Evolutionary conservation across 37 sponge, comb jelly and placozoan species (phyloP).

Genomic region (Bolinopsis microptera): DNA sequence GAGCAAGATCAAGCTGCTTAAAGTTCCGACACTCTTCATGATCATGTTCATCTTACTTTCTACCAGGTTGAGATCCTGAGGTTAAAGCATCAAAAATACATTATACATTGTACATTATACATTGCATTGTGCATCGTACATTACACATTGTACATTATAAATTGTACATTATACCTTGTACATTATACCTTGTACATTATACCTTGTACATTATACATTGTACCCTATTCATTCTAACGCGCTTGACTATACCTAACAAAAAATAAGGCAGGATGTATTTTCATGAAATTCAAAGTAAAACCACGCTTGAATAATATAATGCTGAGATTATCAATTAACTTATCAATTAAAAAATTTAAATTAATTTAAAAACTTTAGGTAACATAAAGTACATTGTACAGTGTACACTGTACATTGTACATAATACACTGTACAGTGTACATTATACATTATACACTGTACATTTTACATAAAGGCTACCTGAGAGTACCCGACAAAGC

Average conservation of each 20-base stretch:
- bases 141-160: not conserved
- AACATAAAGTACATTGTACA: not conserved
- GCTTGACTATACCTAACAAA: too few species aligned
- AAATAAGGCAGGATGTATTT: too few species aligned
- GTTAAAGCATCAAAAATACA: not conserved
- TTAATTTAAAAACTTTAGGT: too few species aligned
- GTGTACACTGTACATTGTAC: not conserved
- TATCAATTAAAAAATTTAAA: too few species aligned
- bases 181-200: too few species aligned
- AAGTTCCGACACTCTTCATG: not conserved
- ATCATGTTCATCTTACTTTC: not conserved
- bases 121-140: not conserved
- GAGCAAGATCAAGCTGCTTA: not conserved
- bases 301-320: too few species aligned
- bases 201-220: too few species aligned
- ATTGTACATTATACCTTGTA: not conserved
- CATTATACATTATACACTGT: not conserved
- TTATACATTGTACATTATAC: not conserved
- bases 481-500: constrained; percentile 6
- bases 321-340: too few species aligned
- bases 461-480: not conserved
- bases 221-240: too few species aligned
- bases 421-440: not conserved
- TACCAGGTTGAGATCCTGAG: not conserved
- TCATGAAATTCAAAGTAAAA: too few species aligned